Evolutionary conservation across 2,113 vertebrate genomes (phyloP).

Genomic region (Isichthys henryi): DNA sequence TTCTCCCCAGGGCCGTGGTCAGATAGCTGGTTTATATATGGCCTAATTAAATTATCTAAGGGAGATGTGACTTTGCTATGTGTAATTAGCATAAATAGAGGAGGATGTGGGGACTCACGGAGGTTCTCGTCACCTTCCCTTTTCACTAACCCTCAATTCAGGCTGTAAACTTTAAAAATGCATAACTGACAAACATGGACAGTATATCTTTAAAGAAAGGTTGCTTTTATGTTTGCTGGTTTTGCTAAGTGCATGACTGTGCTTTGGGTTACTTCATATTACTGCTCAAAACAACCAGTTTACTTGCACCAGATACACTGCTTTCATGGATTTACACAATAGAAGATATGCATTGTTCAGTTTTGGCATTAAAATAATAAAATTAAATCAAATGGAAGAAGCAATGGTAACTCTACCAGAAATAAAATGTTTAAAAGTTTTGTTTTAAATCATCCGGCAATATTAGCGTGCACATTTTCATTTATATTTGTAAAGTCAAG

Average conservation of each 20-base stretch:
- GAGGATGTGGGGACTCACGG: not conserved
- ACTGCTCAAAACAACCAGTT: not conserved
- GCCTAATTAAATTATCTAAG: not conserved
- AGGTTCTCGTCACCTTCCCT: not conserved
- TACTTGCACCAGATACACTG: not conserved
- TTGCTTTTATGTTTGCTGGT: slow-evolving; percentile 5
- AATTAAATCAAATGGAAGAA: not conserved
- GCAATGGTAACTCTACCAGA: slow-evolving; percentile 3
- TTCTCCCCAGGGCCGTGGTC: not conserved
- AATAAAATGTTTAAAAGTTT: slow-evolving; percentile 3
- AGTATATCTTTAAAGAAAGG: not conserved
- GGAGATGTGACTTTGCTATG: not conserved
- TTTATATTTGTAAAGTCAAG: not conserved
- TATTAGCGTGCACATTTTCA: not conserved
- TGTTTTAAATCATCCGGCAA: not conserved
- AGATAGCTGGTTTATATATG: not conserved
- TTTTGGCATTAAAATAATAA: not conserved
- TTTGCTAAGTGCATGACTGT: not conserved
- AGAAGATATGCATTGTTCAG: not conserved
- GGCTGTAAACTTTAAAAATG: not conserved
- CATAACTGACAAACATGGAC: not conserved
- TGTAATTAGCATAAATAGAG: not conserved
- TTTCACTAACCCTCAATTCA: not conserved
- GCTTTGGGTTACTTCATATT: not conserved
- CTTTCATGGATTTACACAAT: not conserved